Conservation (phyloP, 2,113 vertebrate genomes). For the Eretmochelys imbricata region DNA sequence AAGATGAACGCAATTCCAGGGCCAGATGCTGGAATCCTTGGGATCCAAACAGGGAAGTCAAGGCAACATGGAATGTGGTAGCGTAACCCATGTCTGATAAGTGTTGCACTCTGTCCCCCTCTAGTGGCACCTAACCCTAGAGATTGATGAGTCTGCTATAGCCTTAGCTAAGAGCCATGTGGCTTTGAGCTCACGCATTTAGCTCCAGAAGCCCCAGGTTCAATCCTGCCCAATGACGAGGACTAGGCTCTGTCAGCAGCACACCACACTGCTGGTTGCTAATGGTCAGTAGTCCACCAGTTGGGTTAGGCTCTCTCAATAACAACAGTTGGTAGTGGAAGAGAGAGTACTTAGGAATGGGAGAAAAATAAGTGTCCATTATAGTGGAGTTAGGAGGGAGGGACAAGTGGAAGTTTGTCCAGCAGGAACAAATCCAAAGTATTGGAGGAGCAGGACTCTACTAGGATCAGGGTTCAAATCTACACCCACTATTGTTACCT, state of each 20-base stretch:
- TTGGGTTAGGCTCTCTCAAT: neutral
- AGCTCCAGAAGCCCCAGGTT: no score
- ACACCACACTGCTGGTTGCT: neutral
- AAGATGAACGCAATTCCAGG: neutral
- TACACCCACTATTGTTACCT: neutral
- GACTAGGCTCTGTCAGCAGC: neutral
- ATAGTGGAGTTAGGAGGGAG: neutral
- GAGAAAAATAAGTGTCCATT: neutral
- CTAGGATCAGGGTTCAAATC: neutral
- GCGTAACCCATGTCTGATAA: neutral
- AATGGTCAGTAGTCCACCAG: neutral
- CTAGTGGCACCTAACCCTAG: no score
- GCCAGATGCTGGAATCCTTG: neutral
- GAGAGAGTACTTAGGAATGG: neutral
- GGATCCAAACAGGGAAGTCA: neutral
- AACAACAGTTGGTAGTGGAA: neutral
- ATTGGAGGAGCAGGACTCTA: neutral
- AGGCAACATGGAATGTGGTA: neutral
- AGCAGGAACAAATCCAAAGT: accelerated
- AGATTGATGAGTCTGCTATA: no score
- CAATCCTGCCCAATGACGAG: no score
- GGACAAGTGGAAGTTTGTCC: neutral
- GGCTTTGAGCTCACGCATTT: no score
- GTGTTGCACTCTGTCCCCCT: no score
- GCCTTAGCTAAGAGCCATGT: no score